Evolutionary conservation across 2,888 invertebrate genomes (phyloP).

Genomic region (Phyllotreta striolata): DNA sequence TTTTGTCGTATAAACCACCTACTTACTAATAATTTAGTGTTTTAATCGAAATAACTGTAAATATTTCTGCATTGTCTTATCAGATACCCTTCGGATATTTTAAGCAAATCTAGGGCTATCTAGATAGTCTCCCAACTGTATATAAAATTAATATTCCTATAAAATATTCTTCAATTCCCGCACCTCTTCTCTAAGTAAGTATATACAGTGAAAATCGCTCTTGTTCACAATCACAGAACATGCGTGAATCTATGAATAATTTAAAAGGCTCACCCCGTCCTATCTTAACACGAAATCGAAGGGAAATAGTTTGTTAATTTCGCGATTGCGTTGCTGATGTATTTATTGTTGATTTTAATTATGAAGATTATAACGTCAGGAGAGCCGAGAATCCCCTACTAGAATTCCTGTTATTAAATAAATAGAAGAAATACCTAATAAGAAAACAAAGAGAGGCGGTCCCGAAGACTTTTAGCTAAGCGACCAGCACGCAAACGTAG

Average conservation of each 20-base stretch:
- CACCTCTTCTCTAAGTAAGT: not conserved
- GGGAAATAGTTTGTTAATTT: conserved; percentile 35
- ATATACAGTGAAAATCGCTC: conserved; percentile 30
- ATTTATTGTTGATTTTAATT: conserved; percentile 25
- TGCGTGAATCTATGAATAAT: conserved; percentile 40
- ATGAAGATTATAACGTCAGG: conserved; percentile 16
- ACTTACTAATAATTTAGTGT: no score
- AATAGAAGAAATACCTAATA: not conserved
- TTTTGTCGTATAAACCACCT: no score
- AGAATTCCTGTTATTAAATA: conserved; percentile 16
- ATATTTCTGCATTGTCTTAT: no score
- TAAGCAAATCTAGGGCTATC: no score
- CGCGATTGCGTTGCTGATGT: conserved; percentile 26
- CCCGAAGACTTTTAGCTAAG: not conserved
- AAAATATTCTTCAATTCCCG: not conserved
- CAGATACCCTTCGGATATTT: no score
- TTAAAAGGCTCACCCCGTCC: conserved; percentile 20
- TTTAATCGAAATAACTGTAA: no score
- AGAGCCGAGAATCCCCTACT: conserved; percentile 17
- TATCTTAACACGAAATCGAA: conserved; percentile 34
- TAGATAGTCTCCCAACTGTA: no score
- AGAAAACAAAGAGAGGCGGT: conserved; percentile 1
- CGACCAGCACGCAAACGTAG: conserved; percentile 3
- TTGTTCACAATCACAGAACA: conserved; percentile 38
- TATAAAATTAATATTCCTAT: no score